phyloP scores from a whole-genome alignment of 2,113 vertebrate species.

The Daphoenositta chrysoptera region DNA sequence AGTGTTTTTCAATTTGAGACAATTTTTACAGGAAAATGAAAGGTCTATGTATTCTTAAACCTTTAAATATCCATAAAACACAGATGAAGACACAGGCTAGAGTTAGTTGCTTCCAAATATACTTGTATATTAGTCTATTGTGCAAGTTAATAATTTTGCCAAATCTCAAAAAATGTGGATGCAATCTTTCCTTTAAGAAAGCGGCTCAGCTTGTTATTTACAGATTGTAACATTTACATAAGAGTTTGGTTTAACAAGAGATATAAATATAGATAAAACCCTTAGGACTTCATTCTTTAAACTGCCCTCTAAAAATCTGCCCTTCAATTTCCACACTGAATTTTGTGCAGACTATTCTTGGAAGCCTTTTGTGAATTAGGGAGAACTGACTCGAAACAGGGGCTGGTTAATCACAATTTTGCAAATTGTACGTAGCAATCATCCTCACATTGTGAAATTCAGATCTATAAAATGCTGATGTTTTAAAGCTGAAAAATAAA shows the following conservation, averaged over 20 bases:
- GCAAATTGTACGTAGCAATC: conserved; percentile 83
- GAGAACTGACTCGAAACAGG: conserved; percentile 77
- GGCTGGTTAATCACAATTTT: conserved; percentile 82
- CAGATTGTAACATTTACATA: conserved; percentile 82
- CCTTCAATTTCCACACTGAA: conserved; percentile 80
- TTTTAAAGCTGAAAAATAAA: conserved; percentile 81
- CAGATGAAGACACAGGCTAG: conserved; percentile 61
- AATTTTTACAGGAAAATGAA: conserved; percentile 61
- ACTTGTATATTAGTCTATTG: conserved; percentile 71
- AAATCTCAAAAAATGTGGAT: conserved; percentile 75
- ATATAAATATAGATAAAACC: conserved; percentile 82
- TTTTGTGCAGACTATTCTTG: conserved; percentile 80
- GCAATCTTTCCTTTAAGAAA: conserved; percentile 75
- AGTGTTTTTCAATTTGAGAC: conserved; percentile 68
- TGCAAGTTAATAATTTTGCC: conserved; percentile 77
- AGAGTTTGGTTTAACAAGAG: conserved; percentile 80
- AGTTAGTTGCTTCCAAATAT: conserved; percentile 66
- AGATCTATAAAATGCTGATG: conserved; percentile 78
- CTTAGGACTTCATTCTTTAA: conserved; percentile 80
- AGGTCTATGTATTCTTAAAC: conserved; percentile 65
- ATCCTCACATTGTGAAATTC: conserved; percentile 81
- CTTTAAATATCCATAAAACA: conserved; percentile 67
- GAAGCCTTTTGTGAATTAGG: conserved; percentile 79
- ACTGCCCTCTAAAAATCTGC: conserved; percentile 82
- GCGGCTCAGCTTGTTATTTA: conserved; percentile 75